These are phyloP conservation scores for Protomyctophum bolini DNA, from an alignment of 2,113 vertebrate species.

Conservation along the genomic window DNA sequence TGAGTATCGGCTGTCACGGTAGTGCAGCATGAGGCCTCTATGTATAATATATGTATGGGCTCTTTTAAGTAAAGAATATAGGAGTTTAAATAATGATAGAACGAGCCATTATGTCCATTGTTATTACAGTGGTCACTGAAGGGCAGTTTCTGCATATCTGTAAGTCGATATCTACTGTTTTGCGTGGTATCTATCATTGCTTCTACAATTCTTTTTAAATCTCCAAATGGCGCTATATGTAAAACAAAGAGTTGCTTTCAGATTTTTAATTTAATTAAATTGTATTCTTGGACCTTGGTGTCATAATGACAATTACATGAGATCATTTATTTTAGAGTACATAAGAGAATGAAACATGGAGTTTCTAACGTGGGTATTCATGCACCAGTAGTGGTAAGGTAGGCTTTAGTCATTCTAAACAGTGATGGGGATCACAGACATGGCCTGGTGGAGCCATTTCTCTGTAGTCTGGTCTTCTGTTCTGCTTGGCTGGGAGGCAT, in stretches of 20 bases:
- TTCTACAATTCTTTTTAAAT: no score
- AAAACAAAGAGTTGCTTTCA: no score
- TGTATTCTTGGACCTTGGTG: no score
- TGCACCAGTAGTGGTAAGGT: conserved; percentile 31
- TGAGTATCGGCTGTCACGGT: conserved; percentile 24
- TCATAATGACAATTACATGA: no score
- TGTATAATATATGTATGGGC: conserved; percentile 6
- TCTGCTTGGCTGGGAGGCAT: conserved; percentile 68
- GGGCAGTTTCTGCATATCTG: no score
- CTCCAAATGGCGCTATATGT: no score
- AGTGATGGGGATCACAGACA: conserved; percentile 66
- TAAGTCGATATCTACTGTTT: background rate
- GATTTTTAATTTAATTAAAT: no score
- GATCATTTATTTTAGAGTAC: background rate
- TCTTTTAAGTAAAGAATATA: background rate
- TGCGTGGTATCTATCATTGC: background rate
- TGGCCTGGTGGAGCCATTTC: conserved; percentile 70
- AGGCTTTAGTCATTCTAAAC: conserved; percentile 30
- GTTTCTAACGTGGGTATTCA: conserved; percentile 17
- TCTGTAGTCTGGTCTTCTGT: conserved; percentile 68
- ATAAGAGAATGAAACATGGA: conserved; percentile 23
- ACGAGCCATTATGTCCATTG: conserved; percentile 1
- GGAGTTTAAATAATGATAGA: background rate
- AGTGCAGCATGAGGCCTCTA: conserved; percentile 3
- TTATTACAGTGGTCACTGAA: background rate